Percentiles rank a stretch among this genome's conserved stretches.
phyloP scores from a whole-genome alignment of 2,888 invertebrate species.

The Napeogenes inachia region DNA sequence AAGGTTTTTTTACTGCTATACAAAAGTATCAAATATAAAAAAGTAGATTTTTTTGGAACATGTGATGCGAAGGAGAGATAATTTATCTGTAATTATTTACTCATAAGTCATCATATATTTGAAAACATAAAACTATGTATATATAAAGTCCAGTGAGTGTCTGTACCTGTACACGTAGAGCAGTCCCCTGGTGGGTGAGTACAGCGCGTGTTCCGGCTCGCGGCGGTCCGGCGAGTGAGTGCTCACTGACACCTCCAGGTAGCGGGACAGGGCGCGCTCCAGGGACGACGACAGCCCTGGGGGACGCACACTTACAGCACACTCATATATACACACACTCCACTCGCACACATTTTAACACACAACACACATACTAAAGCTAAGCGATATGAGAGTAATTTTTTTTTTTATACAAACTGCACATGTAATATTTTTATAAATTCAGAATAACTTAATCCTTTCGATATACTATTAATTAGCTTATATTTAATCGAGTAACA shows the following conservation, averaged over 20 bases:
- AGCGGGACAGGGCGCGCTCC: constrained; percentile 84
- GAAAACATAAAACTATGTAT: neutral
- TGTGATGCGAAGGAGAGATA: no score
- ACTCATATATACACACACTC: no score
- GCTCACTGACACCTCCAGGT: constrained; percentile 85
- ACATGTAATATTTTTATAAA: no score
- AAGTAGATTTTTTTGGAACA: no score
- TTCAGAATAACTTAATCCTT: no score
- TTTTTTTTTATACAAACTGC: neutral
- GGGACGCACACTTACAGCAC: neutral
- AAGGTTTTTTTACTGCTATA: no score
- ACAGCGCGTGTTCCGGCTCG: constrained; percentile 96
- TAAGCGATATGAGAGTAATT: neutral
- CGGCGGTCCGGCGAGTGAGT: constrained; percentile 86
- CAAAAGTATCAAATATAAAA: no score
- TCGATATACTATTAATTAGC: no score
- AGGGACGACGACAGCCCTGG: constrained; percentile 81
- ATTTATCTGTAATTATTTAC: no score
- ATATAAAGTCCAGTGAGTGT: neutral
- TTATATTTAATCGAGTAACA: neutral
- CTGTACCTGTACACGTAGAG: constrained; percentile 91
- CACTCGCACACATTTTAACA: no score
- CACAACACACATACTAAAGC: no score
- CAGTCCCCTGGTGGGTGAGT: constrained; percentile 86
- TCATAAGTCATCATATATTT: neutral